Conservation (phyloP, 2,113 vertebrate species). For the Malurus elegans region DNA sequence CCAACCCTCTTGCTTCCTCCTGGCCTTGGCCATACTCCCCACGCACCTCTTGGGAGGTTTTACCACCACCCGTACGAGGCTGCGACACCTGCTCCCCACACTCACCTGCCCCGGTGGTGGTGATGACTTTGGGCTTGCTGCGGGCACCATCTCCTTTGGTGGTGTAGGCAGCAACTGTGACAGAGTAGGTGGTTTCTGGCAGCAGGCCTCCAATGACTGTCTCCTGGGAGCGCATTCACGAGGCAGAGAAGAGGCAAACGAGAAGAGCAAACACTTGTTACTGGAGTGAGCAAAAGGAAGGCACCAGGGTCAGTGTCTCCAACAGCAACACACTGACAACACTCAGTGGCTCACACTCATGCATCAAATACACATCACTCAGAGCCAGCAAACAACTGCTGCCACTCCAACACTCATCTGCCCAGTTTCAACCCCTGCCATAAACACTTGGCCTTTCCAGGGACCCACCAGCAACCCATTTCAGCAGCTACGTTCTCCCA, state of each 20-base stretch:
- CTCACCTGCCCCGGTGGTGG: constrained; percentile 93
- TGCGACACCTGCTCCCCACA: background rate
- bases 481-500: background rate
- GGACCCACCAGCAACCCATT: background rate
- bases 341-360: background rate
- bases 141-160: constrained; percentile 93
- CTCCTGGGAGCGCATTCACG: constrained; percentile 73
- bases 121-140: constrained; percentile 89
- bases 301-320: background rate
- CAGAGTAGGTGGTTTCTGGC: constrained; percentile 90
- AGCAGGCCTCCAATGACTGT: constrained; percentile 85
- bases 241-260: constrained; percentile 19
- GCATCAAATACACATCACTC: background rate
- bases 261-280: constrained; percentile 38
- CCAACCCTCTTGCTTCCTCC: background rate
- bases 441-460: background rate
- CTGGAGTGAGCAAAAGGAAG: constrained; percentile 14
- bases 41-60: background rate
- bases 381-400: background rate
- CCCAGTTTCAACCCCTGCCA: background rate
- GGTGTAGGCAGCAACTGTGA: constrained; percentile 92
- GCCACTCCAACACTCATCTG: background rate
- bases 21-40: background rate
- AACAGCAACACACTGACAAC: background rate
- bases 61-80: background rate